A percentile compares a stretch with the other conserved stretches of the same genome.
These are phyloP conservation scores for Cyaniris semiargus DNA, from an alignment of 2,888 invertebrate genomes.

Conservation along the genomic window DNA sequence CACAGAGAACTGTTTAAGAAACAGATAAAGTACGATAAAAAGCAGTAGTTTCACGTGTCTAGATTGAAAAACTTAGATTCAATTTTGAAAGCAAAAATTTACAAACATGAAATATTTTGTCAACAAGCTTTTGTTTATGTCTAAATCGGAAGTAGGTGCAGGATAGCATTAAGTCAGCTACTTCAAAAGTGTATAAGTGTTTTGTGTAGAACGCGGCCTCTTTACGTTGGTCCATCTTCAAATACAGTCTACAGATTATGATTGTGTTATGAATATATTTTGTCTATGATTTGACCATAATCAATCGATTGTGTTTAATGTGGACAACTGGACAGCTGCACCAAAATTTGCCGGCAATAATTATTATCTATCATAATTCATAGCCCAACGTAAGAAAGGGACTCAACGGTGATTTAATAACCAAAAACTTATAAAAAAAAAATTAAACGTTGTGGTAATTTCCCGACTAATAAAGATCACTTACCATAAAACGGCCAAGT, in stretches of 20 bases:
- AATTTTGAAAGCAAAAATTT: neutral
- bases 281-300: neutral
- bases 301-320: neutral
- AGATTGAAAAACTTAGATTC: neutral
- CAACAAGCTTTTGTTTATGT: neutral
- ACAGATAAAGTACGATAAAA: neutral
- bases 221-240: neutral
- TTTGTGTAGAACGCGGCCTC: too few species aligned
- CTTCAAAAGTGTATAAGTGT: too few species aligned
- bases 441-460: neutral
- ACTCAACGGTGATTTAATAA: neutral
- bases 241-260: neutral
- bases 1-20: neutral
- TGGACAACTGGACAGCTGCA: neutral
- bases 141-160: neutral
- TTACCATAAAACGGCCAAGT: conserved; percentile 27
- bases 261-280: too few species aligned
- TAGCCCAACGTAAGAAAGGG: neutral
- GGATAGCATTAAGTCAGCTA: too few species aligned
- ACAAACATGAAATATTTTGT: neutral
- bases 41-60: neutral
- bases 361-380: neutral
- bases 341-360: neutral
- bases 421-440: neutral
- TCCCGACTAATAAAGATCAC: conserved; percentile 15